A percentile compares a stretch with the other conserved stretches of the same genome.
phyloP scores from a whole-genome alignment of 1,140 invertebrate genomes.

The Drosophila melanica region DNA sequence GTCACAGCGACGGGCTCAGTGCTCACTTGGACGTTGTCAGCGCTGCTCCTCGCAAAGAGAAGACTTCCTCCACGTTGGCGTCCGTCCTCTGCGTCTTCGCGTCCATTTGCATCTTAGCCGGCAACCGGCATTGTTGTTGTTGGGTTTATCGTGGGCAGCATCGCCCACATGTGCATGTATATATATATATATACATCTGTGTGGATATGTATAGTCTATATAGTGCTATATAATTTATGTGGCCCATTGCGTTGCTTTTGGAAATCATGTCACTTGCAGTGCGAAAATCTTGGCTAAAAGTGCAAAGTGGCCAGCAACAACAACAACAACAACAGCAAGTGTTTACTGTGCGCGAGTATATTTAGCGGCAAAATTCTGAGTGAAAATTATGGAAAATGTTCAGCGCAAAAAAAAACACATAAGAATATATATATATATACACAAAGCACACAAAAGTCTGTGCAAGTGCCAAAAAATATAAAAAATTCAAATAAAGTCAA shows the following conservation, averaged over 20 bases:
- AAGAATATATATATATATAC: slow-evolving; percentile 21
- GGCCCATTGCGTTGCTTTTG: slow-evolving; percentile 71
- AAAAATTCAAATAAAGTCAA: slow-evolving; percentile 23
- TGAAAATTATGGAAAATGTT: slow-evolving; percentile 47
- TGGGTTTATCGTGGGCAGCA: slow-evolving; percentile 19
- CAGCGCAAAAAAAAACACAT: background rate
- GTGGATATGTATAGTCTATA: slow-evolving; percentile 17
- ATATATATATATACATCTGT: slow-evolving; percentile 29
- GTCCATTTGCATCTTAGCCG: slow-evolving; percentile 40
- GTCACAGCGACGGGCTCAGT: slow-evolving; percentile 69
- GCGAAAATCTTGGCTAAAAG: slow-evolving; percentile 56
- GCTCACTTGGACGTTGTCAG: slow-evolving; percentile 70
- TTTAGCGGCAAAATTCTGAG: slow-evolving; percentile 13
- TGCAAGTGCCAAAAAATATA: slow-evolving; percentile 42
- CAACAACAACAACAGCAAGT: slow-evolving; percentile 31
- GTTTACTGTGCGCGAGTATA: slow-evolving; percentile 9
- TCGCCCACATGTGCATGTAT: slow-evolving; percentile 30
- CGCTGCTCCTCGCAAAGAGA: slow-evolving; percentile 36
- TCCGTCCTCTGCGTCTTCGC: background rate
- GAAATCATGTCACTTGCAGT: slow-evolving; percentile 76
- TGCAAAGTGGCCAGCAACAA: slow-evolving; percentile 31
- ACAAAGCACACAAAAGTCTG: slow-evolving; percentile 17
- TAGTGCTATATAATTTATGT: slow-evolving; percentile 38
- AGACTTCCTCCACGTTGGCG: background rate
- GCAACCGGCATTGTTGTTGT: slow-evolving; percentile 5